Base-by-base conservation (phyloP, 2,888 invertebrate species). In the Ophion obscuratus region DNA sequence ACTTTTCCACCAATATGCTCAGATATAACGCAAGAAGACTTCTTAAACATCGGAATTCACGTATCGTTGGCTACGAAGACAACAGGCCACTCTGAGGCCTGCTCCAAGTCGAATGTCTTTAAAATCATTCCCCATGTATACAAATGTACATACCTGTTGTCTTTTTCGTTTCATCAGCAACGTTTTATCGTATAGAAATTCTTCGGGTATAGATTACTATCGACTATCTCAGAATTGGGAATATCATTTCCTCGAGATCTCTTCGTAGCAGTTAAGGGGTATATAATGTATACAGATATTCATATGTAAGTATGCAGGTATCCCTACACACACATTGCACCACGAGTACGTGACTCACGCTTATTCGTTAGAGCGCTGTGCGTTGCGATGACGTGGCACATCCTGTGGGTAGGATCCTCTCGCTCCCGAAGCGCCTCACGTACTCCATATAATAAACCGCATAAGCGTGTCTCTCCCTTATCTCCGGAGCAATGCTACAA, bases 331-430 rank as follows among this genome's bases (percentile, higher is more conserved):
- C 67, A 67, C 44, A 75, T 75, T 68, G 67, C 27, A 67, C 36
- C 17, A 53, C 24, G 36, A 70, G 27, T 67, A 67, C 76, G 68
- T 81, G 84, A 84, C 81, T 84, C 76, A 77, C 81, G 84, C 73
- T 70, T 81, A 81, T 81, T 77, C 76, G 81, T 84, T 73, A 61
- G 71, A 67, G 67, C 59, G 78, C 66, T 70, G 85, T 75, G 75
- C 68, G 74, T 81, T 68, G 24, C 68, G 85, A 85, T 85, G 85
- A 82, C 85, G 78, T 66, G 85, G 85, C 85, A 79, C 78, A 85
- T 85, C 85, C 85, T 75, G 85, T 57, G 77, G 68, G 68, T 68
- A 81, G 81, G 74, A 78, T 81, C 74, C 77, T 74, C 78, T 74
- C 70, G 57, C 53, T 68, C 81, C 68, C 53, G 71, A 85, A 85